These are phyloP conservation scores for Sebastes diploproa DNA, from an alignment of 2,797 vertebrate genomes.

Conservation along the genomic window DNA sequence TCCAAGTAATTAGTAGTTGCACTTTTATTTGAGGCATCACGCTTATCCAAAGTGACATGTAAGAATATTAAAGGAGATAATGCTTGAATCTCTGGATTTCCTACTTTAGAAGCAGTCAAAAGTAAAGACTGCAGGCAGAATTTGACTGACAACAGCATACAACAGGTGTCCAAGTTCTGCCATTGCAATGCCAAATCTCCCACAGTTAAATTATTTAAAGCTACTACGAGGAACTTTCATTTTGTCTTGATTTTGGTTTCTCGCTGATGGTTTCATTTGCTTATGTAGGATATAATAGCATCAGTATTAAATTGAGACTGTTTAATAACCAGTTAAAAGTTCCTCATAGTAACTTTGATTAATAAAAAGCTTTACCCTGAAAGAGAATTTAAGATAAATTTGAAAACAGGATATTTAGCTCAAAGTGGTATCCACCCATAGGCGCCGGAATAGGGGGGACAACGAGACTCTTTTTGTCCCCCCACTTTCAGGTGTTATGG, in stretches of 20 bases:
- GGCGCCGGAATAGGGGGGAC: no score
- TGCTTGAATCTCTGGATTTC: neutral
- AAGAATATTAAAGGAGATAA: neutral
- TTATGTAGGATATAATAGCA: no score
- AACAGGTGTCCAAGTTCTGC: neutral
- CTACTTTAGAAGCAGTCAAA: neutral
- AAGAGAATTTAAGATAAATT: neutral
- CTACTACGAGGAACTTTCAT: neutral
- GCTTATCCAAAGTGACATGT: constrained; percentile 19
- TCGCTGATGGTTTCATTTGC: no score
- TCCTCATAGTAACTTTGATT: neutral
- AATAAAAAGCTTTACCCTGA: neutral
- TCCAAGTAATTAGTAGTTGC: constrained; percentile 49
- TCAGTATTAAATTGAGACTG: no score
- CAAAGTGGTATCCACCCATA: neutral
- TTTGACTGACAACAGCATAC: neutral
- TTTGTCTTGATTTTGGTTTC: neutral
- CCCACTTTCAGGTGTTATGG: no score
- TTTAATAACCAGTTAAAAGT: no score
- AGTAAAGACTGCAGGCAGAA: neutral
- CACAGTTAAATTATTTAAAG: neutral
- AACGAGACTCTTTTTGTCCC: no score
- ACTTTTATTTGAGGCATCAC: constrained; percentile 18
- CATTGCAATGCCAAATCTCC: neutral
- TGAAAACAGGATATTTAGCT: neutral